These are phyloP conservation scores for Ceyx margarethae DNA, from an alignment of 2,113 vertebrate genomes.

Conservation along the genomic window DNA sequence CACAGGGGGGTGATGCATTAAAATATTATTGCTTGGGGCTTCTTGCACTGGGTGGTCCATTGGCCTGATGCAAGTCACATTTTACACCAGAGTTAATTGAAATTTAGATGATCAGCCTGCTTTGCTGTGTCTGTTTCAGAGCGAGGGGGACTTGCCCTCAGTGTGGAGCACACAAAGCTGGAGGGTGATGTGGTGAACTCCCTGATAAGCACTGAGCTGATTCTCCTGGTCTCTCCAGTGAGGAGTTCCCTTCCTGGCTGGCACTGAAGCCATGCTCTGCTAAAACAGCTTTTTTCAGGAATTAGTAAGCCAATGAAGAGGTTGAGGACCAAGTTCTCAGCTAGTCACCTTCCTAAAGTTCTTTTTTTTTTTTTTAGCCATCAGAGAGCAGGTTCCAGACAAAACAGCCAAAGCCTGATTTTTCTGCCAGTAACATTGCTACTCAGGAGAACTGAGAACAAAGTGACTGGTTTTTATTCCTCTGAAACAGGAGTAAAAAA, in stretches of 20 bases:
- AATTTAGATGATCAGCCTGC: neutral
- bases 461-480: neutral
- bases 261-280: neutral
- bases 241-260: neutral
- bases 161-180: neutral
- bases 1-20: neutral
- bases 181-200: neutral
- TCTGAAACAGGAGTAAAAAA: neutral
- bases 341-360: neutral
- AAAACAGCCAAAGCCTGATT: neutral
- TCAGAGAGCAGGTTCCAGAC: neutral
- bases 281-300: neutral
- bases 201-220: neutral
- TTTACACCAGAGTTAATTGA: conserved; percentile 7
- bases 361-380: neutral
- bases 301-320: neutral
- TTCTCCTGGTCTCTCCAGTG: neutral
- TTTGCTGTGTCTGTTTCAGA: neutral
- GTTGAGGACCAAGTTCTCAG: neutral
- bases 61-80: neutral
- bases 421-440: neutral
- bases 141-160: neutral
- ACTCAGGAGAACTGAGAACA: neutral
- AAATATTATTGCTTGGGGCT: neutral
- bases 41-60: neutral